Base-by-base conservation (phyloP, 2,797 vertebrate species). In the Phylloscopus collybita region DNA sequence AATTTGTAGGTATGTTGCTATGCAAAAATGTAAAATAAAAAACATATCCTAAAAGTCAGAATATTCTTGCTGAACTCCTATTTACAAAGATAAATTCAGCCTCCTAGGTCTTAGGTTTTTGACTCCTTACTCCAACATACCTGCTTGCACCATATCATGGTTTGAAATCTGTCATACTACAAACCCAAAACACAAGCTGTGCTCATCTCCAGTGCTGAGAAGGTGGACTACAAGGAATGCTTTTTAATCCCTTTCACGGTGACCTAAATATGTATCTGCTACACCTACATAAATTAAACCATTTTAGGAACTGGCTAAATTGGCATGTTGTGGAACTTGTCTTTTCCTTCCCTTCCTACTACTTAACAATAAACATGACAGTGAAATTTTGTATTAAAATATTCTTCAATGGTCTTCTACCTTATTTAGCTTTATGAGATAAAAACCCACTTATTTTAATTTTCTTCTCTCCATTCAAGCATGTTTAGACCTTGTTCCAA, bases 81-180 rank as follows among this genome's bases (percentile, higher is more conserved):
- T 38, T 79, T 72, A 32, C 4, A 80, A 42, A 17, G 27, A 34
- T 44, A 64, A 71, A 80, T 57, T 19, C 29, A 73, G 6, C 10
- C n/a, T 50, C 16, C 4, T 71, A 32, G 53, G 38, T 69, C 29
- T 60, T 19, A 40, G 6, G 19, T 23, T 81, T 89, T 17, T 44
- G 47, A 50, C 2, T 3, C 12, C 3, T 10, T 74, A 16, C 75
- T 59, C 7, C 21, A 62, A 29, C 36, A 59, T 22, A 84, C 6
- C n/a, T 85, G 8, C 44, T 73, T 73, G 6, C 13, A 17, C 12
- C 11, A 3, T 36, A 66, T 0, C 0, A 19, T 1, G 1, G 8
- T 75, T 75, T 84, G 66, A 65, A 81, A 70, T 44, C 10, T 59
- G 18, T 70, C 29, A 56, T 18, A 23, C 5, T 51, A 27, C 9